Base-by-base conservation (phyloP, 2,888 invertebrate genomes). In the Thysanoteuthis rhombus region DNA sequence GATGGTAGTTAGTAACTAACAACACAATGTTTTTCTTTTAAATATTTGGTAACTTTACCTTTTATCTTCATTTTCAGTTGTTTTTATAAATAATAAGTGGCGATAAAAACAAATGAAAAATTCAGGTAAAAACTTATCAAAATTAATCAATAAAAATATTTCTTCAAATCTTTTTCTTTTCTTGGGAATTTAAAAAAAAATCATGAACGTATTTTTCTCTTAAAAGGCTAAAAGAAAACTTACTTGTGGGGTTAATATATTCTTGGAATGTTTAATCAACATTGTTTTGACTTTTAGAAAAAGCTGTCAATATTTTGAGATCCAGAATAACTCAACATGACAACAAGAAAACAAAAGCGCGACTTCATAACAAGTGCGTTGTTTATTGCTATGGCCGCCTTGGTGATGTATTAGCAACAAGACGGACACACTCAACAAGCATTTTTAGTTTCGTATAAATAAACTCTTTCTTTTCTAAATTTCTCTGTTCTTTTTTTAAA, bases 171-270 rank as follows among this genome's bases (percentile, higher is more conserved):
- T n/a, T n/a, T n/a, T n/a, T n/a, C n/a, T n/a, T n/a, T n/a, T n/a
- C n/a, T n/a, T n/a, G n/a, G n/a, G n/a, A n/a, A n/a, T 36, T 75
- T 12, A 19, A n/a, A 75, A 75, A 75, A 75, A 32, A 75, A 75
- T 75, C n/a, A 52, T 3, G 25, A 42, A 28, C 32, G 32, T 12
- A 8, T 32, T 10, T 75, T n/a, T 16, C n/a, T 75, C n/a, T 8
- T 8, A 8, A 12, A n/a, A 75, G 36, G 36, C 12, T 16, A 94
- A 92, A 92, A 90, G 94, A 93, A 52, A 90, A 95, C 96, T 97
- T 97, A 98, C 98, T 97, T 98, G 95, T 89, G 96, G 96, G 42
- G 75, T 75, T 75, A 75, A 75, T n/a, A 75, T 75, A 75, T 75
- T 75, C 75, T 75, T 75, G 16, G n/a, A 75, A 75, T 75, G 75